Evolutionary conservation across 2,113 vertebrate genomes (phyloP), one percentile per base, ranked within the genome.

Genomic region (Colistium nudipinnis): DNA sequence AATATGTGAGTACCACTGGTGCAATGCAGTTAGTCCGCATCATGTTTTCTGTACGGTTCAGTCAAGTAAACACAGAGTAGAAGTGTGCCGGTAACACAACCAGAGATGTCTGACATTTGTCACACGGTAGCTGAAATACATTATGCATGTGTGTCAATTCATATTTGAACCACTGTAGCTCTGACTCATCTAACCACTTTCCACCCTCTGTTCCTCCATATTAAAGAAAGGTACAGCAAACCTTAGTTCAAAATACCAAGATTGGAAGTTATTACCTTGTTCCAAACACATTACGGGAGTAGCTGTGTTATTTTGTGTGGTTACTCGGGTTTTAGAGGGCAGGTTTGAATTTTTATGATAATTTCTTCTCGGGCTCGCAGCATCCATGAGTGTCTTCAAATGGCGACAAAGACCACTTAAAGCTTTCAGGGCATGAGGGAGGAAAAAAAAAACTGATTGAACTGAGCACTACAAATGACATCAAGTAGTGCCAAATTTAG

Each of bases 361-460:
- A 81, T 76, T 66, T 79, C 44, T 28, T 52, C 38, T 69, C 43
- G 39, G 1, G 51, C 41, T 68, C 4, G 44, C 45, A 43, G 66
- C 67, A 10, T 68, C 13, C 27, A 33, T 36, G 54, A 89, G 78
- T 85, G 51, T 80, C 62, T 62, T 66, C 43, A 59, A 87, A 79
- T 80, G 75, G 54, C 60, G 61, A 66, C 20, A 55, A 81, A 76
- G 77, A 76, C 70, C 84, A 85, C 80, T 81, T 68, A 78, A 69
- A 78, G 80, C 86, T 83, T 83, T 87, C 70, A 88, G 73, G 70
- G 65, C 56, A n/a, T 25, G 39, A 51, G 30, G 68, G 54, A 59
- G 65, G 53, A 61, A 80, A 78, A 74, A 44, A 62, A 3, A 13
- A 59, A 83, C n/a, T n/a, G n/a, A n/a, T n/a, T n/a, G n/a, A n/a